Evolutionary conservation across 1,140 invertebrate species (phyloP).

Genomic region (Eueides isabella): DNA sequence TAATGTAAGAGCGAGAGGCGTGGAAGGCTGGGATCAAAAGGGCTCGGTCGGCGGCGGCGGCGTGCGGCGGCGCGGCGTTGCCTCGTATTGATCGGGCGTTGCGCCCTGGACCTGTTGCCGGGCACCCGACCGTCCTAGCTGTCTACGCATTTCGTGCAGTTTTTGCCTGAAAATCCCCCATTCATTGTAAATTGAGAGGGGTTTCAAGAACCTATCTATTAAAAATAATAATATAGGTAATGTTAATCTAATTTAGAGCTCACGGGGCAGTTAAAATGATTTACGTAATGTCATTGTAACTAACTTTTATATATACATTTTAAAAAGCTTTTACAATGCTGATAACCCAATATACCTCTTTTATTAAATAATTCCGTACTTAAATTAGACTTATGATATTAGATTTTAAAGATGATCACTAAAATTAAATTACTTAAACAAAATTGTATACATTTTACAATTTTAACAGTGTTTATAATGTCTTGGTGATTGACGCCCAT

Average conservation of each 20-base stretch:
- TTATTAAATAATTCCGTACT: neutral
- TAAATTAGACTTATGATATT: neutral
- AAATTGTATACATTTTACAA: neutral
- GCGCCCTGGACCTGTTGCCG: constrained; percentile 71
- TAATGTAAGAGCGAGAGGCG: constrained; percentile 15
- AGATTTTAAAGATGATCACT: neutral
- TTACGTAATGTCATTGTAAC: neutral
- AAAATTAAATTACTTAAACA: neutral
- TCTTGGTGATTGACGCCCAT: neutral
- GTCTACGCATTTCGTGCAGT: constrained; percentile 48
- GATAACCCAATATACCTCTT: neutral
- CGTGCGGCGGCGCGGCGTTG: constrained; percentile 59
- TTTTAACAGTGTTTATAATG: neutral
- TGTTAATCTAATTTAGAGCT: neutral
- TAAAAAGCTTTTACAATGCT: neutral
- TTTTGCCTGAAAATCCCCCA: constrained; percentile 17
- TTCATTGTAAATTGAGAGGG: neutral
- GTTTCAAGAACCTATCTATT: neutral
- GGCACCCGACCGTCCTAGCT: constrained; percentile 48
- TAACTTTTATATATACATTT: neutral
- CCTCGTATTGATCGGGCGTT: constrained; percentile 67
- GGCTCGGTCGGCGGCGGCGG: constrained; percentile 47
- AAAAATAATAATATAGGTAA: too few species aligned
- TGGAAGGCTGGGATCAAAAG: constrained; percentile 48
- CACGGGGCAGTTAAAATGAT: neutral